phyloP scores from a whole-genome alignment of 2,113 vertebrate species.

The human (Homo sapiens) region GRCh38 chr16:82398001-82398500 shows the following conservation, averaged over 20 bases:
- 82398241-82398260: conserved; percentile 20
- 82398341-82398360: background rate
- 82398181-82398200: background rate
- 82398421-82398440: background rate
- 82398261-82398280: conserved; percentile 22
- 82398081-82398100: conserved; percentile 76
- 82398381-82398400: background rate
- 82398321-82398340: background rate
- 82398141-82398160: background rate
- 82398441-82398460: background rate
- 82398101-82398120: conserved; percentile 79
- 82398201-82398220: background rate
- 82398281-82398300: background rate
- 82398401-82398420: background rate
- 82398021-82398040: conserved; percentile 78
- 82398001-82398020: conserved; percentile 81
- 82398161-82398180: background rate
- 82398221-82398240: background rate
- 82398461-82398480: background rate
- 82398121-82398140: conserved; percentile 55
- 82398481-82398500: background rate
- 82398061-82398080: conserved; percentile 72
- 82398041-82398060: conserved; percentile 78
- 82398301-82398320: background rate
- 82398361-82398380: background rate